Percentiles rank a stretch among this genome's conserved stretches.
Evolutionary conservation across 2,797 vertebrate genomes (phyloP).

Genomic region (Rhyacichthys aspro): DNA sequence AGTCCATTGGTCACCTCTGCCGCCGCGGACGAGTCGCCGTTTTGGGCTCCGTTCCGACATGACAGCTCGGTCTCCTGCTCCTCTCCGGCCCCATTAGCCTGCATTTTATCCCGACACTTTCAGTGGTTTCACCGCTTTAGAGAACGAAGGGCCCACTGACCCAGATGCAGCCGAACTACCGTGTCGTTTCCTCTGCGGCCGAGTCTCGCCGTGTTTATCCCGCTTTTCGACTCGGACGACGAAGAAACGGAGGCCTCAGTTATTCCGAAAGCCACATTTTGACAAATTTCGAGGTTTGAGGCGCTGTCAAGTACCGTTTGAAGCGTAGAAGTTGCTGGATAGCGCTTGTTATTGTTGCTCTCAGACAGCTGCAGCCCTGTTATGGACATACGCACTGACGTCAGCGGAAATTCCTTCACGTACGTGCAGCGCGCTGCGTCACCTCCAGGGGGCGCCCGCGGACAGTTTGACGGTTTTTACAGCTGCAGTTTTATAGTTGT

Average conservation of each 20-base stretch:
- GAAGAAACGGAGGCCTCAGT: slow-evolving; percentile 84
- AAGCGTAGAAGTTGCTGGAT: slow-evolving; percentile 28
- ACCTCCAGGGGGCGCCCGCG: slow-evolving; percentile 21
- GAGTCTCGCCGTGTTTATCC: slow-evolving; percentile 84
- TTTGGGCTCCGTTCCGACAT: slow-evolving; percentile 78
- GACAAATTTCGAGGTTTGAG: slow-evolving; percentile 59
- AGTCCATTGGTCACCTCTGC: slow-evolving; percentile 70
- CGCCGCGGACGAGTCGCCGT: slow-evolving; percentile 84
- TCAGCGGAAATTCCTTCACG: slow-evolving; percentile 92
- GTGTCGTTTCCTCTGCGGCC: slow-evolving; percentile 83
- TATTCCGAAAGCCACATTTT: slow-evolving; percentile 80
- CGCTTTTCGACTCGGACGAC: slow-evolving; percentile 86
- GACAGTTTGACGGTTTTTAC: background rate
- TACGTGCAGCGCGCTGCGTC: slow-evolving; percentile 72
- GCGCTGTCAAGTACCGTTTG: slow-evolving; percentile 35
- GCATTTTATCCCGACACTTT: slow-evolving; percentile 77
- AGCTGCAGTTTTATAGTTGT: too few species aligned
- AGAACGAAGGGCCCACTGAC: slow-evolving; percentile 84
- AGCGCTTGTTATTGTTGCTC: slow-evolving; percentile 86
- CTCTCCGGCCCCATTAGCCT: slow-evolving; percentile 88
- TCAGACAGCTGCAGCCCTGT: slow-evolving; percentile 87
- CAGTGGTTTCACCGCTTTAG: slow-evolving; percentile 32
- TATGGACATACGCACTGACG: slow-evolving; percentile 87
- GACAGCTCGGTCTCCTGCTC: slow-evolving; percentile 79
- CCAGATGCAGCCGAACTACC: slow-evolving; percentile 87